Conservation (phyloP, 2,797 vertebrate species). For the Sarcophilus harrisii region DNA sequence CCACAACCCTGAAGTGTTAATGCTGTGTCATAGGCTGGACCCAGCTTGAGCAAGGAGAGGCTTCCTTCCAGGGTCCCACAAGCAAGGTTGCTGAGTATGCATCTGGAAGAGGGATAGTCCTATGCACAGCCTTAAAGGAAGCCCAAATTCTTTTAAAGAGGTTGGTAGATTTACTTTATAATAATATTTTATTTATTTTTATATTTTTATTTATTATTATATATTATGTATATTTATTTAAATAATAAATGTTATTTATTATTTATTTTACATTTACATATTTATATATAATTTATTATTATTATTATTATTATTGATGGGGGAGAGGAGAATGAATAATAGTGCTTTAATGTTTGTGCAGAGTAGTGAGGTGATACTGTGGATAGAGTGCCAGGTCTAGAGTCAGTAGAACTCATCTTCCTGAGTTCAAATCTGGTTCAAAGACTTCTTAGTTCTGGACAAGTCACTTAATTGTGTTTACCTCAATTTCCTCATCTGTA, state of each 20-base stretch:
- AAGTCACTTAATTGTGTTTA: background rate
- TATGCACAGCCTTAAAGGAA: background rate
- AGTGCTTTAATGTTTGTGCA: background rate
- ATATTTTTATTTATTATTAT: background rate
- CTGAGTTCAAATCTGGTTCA: background rate
- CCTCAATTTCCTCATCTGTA: constrained; percentile 8
- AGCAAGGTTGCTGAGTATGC: background rate
- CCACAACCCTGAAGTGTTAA: background rate
- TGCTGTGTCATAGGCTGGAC: background rate
- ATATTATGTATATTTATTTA: too few relatives aligned
- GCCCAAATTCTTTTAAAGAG: background rate
- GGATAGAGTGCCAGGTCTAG: background rate
- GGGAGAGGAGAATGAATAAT: background rate
- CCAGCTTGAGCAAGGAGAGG: background rate
- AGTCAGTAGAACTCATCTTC: background rate
- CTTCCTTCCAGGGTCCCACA: background rate
- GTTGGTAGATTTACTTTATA: background rate
- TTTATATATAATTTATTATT: too few relatives aligned
- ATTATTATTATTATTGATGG: background rate
- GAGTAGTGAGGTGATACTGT: background rate
- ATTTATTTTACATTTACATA: too few relatives aligned
- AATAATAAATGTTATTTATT: too few relatives aligned
- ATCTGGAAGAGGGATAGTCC: background rate
- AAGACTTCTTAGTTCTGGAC: background rate
- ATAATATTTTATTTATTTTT: too few relatives aligned